Evolutionary conservation across 2,888 invertebrate genomes (phyloP), one percentile per base, ranked within the genome.

Genomic region (Hipparchia sbordonii): DNA sequence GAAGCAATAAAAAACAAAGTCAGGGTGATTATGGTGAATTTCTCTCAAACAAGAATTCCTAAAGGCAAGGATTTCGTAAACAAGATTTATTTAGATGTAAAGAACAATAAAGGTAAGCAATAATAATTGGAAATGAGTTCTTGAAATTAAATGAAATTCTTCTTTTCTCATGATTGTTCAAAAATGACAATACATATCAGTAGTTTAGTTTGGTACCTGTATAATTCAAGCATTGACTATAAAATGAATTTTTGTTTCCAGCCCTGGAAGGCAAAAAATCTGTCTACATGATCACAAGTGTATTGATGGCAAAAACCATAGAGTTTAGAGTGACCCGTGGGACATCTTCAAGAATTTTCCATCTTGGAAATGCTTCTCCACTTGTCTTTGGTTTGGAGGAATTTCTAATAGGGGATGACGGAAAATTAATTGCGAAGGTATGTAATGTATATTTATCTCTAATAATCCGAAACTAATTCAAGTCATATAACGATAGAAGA

Each of bases 1-100:
- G 93, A 93, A 79, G 80, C 87, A 7, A 90, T 90, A 76, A 94
- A 94, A 79, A 94, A 94, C 79, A 94, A 94, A 85, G 94, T 94
- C 6, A 80, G 94, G 77, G 94, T 94, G 5, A 94, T 94, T 72
- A 93, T 94, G 93, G 81, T 94, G 10, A 90, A 90, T 76, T 93
- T 94, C 78, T 81, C 86, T 1, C 85, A 83, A 62, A 77, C 82
- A 45, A 78, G 78, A 1, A 77, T 94, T 9, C 90, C 92, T 1
- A 89, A 87, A 75, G 82, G 84, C 77, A 93, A 86, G 77, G 86
- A 90, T 13, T 83, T 93, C 13, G 87, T 91, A 5, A 88, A 90
- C 78, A 93, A 93, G 65, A 82, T 94, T 66, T 93, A 88, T 73
- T 83, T 94, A 82, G 92, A 93, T 75, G 80, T 92, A 39, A 82